Evolutionary conservation across 1,140 invertebrate species (phyloP).

Genomic region (Chionoecetes opilio): DNA sequence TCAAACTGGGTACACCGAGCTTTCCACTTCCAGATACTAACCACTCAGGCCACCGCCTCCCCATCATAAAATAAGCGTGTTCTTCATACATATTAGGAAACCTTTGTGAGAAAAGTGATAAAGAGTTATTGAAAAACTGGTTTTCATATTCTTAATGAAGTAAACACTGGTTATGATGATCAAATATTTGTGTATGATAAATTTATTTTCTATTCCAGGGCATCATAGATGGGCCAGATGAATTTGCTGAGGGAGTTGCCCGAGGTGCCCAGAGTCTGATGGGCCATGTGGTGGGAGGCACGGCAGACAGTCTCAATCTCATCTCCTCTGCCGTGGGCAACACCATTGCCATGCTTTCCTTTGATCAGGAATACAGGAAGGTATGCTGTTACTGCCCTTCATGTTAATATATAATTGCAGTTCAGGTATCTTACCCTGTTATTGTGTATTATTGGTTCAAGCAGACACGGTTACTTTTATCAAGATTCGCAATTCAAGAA

Average conservation of each 20-base stretch:
- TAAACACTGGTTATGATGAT: not conserved
- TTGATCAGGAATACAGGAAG: constrained; percentile 84
- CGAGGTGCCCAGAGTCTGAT: constrained; percentile 83
- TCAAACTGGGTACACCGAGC: no score
- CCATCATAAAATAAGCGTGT: no score
- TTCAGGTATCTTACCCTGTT: no score
- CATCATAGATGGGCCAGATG: constrained; percentile 83
- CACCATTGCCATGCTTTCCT: constrained; percentile 83
- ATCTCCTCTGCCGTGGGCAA: constrained; percentile 84
- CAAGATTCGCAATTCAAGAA: no score
- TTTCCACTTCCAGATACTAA: no score
- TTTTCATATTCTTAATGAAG: not conserved
- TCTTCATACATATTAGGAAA: no score
- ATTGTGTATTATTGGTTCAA: no score
- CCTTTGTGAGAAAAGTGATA: no score
- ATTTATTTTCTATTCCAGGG: constrained; percentile 82
- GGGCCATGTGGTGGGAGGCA: constrained; percentile 84
- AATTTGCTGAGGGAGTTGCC: constrained; percentile 83
- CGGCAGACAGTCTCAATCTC: constrained; percentile 83
- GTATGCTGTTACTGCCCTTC: constrained; percentile 78
- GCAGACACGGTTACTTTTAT: no score
- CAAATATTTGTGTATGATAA: not conserved
- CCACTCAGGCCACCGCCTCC: no score
- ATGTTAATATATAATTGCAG: not conserved
- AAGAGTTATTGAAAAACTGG: not conserved